Evolutionary conservation across 1,140 invertebrate species (phyloP).

Genomic region (Sinella curviseta): DNA sequence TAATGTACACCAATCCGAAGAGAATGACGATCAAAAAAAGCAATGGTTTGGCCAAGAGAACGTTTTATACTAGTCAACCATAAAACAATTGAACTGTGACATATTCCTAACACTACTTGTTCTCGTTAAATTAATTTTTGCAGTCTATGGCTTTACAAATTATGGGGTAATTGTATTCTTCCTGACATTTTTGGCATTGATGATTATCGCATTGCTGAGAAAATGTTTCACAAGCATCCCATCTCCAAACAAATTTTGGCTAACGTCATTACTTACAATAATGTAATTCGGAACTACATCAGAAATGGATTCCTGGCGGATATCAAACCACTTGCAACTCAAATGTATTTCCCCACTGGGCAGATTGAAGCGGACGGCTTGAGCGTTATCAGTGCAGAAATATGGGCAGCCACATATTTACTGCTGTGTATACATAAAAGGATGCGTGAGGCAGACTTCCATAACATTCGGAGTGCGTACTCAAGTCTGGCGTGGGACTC

Average conservation of each 20-base stretch:
- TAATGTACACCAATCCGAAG: not conserved
- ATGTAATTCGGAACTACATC: slow-evolving; percentile 16
- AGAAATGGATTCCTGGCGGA: not conserved
- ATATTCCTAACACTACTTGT: not conserved
- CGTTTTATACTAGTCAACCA: not conserved
- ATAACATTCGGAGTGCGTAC: slow-evolving; percentile 2
- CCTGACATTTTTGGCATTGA: not conserved
- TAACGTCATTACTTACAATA: not conserved
- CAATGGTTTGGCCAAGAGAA: too few relatives aligned
- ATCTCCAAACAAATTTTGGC: not conserved
- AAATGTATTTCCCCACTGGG: slow-evolving; percentile 30
- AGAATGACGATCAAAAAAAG: not conserved
- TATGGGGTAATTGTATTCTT: not conserved
- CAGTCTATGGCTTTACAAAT: not conserved
- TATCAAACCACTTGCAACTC: not conserved
- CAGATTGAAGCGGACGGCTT: slow-evolving; percentile 41
- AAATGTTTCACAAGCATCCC: not conserved
- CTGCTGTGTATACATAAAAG: not conserved
- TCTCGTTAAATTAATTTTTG: not conserved
- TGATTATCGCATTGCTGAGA: not conserved
- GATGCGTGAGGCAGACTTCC: not conserved
- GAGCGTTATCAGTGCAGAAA: slow-evolving; percentile 26
- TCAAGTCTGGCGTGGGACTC: slow-evolving; percentile 24
- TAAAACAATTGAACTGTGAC: not conserved
- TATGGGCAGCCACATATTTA: slow-evolving; percentile 34